Conservation (phyloP, 2,888 invertebrate genomes). For the Drosophila greeni region DNA sequence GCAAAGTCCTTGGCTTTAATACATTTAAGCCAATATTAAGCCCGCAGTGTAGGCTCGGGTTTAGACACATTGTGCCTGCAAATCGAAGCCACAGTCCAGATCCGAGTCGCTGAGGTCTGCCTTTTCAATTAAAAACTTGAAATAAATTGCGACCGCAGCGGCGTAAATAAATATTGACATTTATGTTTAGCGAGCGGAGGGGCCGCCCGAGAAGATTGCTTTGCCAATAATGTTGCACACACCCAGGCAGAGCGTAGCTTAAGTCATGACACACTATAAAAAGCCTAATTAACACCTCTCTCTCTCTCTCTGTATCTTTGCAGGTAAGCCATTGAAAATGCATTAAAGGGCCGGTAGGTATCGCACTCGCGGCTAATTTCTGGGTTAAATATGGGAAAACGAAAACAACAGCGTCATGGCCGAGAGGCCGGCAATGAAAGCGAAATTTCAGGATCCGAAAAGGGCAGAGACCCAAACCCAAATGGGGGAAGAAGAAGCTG, state of each 20-base stretch:
- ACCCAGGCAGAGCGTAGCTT: conserved; percentile 19
- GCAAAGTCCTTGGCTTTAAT: conserved; percentile 17
- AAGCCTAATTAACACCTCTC: conserved; percentile 66
- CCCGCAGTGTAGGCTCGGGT: conserved; percentile 41
- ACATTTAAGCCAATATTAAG: conserved; percentile 7
- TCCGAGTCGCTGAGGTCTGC: conserved; percentile 27
- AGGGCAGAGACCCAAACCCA: conserved; percentile 12
- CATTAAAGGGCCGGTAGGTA: conserved; percentile 49
- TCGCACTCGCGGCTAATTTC: conserved; percentile 59
- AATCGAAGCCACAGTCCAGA: conserved; percentile 41
- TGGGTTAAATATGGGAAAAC: conserved; percentile 66
- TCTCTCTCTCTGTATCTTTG: conserved; percentile 6
- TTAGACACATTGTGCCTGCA: conserved; percentile 50
- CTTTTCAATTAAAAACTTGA: conserved; percentile 49
- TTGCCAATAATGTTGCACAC: conserved; percentile 40
- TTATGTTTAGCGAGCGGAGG: conserved; percentile 54
- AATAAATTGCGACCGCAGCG: conserved; percentile 46
- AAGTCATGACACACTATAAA: conserved; percentile 43
- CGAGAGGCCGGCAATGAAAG: conserved; percentile 61
- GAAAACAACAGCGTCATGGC: conserved; percentile 57
- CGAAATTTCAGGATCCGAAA: conserved; percentile 56
- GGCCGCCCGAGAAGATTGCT: conserved; percentile 19
- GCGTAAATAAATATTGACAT: conserved; percentile 66
- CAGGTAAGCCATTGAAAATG: conserved; percentile 43
- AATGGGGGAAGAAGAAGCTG: conserved; percentile 8